Evolutionary conservation across 2,888 invertebrate species (phyloP).

Genomic region (Vanessa cardui): DNA sequence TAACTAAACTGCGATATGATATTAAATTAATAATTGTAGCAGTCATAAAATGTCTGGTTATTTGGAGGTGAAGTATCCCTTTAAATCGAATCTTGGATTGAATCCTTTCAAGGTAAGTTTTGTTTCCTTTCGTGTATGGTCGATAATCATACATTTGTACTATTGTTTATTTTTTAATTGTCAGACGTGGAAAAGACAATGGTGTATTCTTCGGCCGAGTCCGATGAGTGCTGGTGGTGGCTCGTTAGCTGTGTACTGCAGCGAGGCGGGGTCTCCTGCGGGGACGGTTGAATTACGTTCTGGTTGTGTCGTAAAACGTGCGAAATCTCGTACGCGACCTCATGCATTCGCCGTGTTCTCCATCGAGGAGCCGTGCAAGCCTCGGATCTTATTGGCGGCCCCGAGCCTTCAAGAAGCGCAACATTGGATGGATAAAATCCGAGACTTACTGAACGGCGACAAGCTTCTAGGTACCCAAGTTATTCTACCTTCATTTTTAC

Average conservation of each 20-base stretch:
- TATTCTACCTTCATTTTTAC: slow-evolving; percentile 36
- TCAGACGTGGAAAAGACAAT: slow-evolving; percentile 86
- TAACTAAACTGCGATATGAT: slow-evolving; percentile 35
- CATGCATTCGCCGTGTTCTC: slow-evolving; percentile 88
- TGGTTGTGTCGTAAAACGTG: slow-evolving; percentile 84
- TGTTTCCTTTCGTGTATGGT: slow-evolving; percentile 33
- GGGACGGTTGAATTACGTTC: slow-evolving; percentile 82
- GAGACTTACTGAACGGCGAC: slow-evolving; percentile 74
- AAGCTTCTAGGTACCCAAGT: slow-evolving; percentile 61
- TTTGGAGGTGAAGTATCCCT: slow-evolving; percentile 85
- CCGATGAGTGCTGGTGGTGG: slow-evolving; percentile 79
- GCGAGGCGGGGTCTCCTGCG: slow-evolving; percentile 73
- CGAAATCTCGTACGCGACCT: slow-evolving; percentile 86
- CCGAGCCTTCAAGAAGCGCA: slow-evolving; percentile 85
- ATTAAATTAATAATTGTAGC: slow-evolving; percentile 30
- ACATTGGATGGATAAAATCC: slow-evolving; percentile 86
- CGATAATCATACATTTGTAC: slow-evolving; percentile 17
- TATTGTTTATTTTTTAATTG: slow-evolving; percentile 48
- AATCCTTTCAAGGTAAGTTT: slow-evolving; percentile 85
- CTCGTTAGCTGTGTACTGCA: slow-evolving; percentile 82
- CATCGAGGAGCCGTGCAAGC: slow-evolving; percentile 81
- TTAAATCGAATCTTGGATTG: slow-evolving; percentile 82
- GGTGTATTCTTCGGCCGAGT: slow-evolving; percentile 84
- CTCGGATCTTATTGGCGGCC: slow-evolving; percentile 85
- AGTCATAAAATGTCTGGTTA: slow-evolving; percentile 78